A percentile compares a stretch with the other conserved stretches of the same genome.
These are phyloP conservation scores for Lysandra bellargus DNA, from an alignment of 2,888 invertebrate genomes.

Conservation along the genomic window DNA sequence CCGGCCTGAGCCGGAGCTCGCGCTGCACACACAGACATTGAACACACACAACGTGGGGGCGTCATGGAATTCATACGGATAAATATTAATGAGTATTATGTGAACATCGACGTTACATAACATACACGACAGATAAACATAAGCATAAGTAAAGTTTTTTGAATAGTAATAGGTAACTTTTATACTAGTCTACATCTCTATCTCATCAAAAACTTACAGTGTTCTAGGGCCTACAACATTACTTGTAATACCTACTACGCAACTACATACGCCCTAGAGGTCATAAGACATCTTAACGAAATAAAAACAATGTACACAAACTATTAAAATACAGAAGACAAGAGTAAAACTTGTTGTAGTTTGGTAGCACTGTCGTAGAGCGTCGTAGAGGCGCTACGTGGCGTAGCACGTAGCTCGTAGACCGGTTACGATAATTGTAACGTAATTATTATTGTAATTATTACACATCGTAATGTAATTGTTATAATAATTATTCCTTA, in stretches of 20 bases:
- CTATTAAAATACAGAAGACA: not conserved
- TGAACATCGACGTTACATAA: not conserved
- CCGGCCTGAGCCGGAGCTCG: constrained; percentile 62
- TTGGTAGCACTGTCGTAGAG: not conserved
- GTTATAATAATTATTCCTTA: not conserved
- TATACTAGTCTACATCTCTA: too few relatives aligned
- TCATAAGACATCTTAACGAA: not conserved
- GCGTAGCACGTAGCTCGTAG: constrained; percentile 18
- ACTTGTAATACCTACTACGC: too few relatives aligned
- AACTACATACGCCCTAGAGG: not conserved
- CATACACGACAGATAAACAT: not conserved
- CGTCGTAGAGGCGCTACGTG: constrained; percentile 16
- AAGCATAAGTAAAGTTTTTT: not conserved
- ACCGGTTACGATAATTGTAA: not conserved
- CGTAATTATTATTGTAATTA: not conserved
- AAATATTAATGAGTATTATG: constrained; percentile 29
- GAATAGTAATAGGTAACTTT: not conserved
- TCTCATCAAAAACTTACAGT: too few relatives aligned
- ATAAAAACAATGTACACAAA: not conserved
- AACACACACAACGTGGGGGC: constrained; percentile 39
- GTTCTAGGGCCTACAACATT: too few relatives aligned
- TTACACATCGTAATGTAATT: not conserved
- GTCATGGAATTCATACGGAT: constrained; percentile 33
- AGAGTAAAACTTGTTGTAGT: not conserved
- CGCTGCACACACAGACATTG: constrained; percentile 59